Percentiles rank a stretch among this genome's conserved stretches.
These are phyloP conservation scores for Steinernema hermaphroditum DNA, from an alignment of 2,888 invertebrate genomes.

Conservation along the genomic window DNA sequence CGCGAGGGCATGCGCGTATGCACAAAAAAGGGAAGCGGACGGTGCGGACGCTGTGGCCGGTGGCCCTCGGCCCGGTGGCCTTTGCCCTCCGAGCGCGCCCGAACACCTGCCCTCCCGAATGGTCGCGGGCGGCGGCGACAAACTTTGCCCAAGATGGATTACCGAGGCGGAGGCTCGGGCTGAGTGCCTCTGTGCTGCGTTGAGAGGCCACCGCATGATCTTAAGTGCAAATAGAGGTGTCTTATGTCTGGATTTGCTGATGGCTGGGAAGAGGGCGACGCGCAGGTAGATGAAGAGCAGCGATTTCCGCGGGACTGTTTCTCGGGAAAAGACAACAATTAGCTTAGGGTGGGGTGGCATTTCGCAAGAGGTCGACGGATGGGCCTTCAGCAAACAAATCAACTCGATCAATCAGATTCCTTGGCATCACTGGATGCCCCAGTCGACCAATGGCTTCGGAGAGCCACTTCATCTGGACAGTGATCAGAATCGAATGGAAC, in stretches of 20 bases:
- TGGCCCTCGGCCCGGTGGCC: not conserved
- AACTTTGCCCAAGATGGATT: slow-evolving; percentile 14
- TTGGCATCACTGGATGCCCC: too few relatives aligned
- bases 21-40: not conserved
- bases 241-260: slow-evolving; percentile 22
- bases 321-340: too few relatives aligned
- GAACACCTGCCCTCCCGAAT: not conserved
- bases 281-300: not conserved
- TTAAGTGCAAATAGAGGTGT: slow-evolving; percentile 27
- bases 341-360: too few relatives aligned
- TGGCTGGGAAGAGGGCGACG: not conserved
- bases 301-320: too few relatives aligned
- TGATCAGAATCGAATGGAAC: too few relatives aligned
- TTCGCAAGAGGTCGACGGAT: too few relatives aligned
- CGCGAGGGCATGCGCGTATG: slow-evolving; percentile 22
- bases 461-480: too few relatives aligned
- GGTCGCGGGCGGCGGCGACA: not conserved
- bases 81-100: not conserved
- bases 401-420: too few relatives aligned
- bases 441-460: too few relatives aligned
- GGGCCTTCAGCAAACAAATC: too few relatives aligned
- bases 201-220: slow-evolving; percentile 28
- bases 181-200: not conserved
- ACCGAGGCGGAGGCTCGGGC: not conserved
- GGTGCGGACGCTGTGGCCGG: slow-evolving; percentile 5